A percentile compares a stretch with the other conserved stretches of the same genome.
Conservation (phyloP, 2,888 invertebrate genomes). For the Camponotus fellah region DNA sequence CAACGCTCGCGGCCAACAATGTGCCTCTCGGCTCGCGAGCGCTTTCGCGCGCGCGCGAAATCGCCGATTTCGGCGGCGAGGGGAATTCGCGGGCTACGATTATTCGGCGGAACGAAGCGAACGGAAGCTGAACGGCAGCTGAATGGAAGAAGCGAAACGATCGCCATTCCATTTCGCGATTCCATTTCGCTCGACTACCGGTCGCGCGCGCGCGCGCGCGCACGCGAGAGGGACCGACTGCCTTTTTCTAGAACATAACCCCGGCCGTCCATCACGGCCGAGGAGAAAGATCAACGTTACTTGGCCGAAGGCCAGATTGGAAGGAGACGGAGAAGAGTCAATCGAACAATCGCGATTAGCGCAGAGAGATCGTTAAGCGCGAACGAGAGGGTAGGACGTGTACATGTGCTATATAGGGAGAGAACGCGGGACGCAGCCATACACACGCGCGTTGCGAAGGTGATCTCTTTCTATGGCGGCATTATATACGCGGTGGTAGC, state of each 20-base stretch:
- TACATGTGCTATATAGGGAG: background rate
- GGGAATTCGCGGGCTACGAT: background rate
- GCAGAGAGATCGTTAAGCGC: background rate
- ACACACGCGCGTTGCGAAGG: background rate
- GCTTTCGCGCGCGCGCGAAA: background rate
- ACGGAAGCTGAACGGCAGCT: too few species aligned
- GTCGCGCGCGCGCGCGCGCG: background rate
- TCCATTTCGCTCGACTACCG: background rate
- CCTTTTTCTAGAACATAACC: conserved; percentile 14
- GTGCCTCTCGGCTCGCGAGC: background rate
- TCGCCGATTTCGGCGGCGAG: conserved; percentile 2
- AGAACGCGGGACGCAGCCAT: conserved; percentile 55
- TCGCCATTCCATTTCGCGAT: too few species aligned
- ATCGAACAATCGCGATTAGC: background rate
- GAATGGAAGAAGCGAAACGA: too few species aligned
- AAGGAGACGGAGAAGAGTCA: background rate
- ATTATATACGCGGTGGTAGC: conserved; percentile 46
- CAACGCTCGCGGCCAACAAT: background rate
- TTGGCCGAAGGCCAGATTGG: too few species aligned
- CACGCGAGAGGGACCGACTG: background rate
- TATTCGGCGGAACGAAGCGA: background rate
- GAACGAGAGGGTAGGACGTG: conserved; percentile 50
- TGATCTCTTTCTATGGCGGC: conserved; percentile 64
- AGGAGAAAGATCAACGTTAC: background rate
- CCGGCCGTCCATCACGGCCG: background rate